These are phyloP conservation scores for Zalophus californianus DNA, from an alignment of 2,797 vertebrate genomes.

Conservation along the genomic window DNA sequence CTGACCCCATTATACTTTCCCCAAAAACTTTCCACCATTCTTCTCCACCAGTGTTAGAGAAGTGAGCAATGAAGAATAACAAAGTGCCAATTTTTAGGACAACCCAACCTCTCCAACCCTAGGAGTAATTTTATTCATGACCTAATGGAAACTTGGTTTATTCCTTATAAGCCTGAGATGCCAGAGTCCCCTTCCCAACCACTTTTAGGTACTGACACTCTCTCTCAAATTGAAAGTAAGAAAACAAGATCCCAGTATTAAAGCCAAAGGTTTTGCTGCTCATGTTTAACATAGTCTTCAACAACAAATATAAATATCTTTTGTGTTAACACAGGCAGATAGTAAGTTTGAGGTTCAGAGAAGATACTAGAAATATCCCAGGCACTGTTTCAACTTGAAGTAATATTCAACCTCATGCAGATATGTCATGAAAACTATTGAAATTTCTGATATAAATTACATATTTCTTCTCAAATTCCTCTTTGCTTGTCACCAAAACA, in stretches of 20 bases:
- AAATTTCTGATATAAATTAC: conserved; percentile 46
- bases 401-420: background rate
- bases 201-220: background rate
- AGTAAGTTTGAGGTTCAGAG: background rate
- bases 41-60: background rate
- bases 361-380: background rate
- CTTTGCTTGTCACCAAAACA: conserved; percentile 1
- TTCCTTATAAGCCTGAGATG: background rate
- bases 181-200: background rate
- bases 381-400: background rate
- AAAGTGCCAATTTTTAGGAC: background rate
- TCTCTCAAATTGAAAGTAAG: conserved; percentile 48
- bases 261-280: conserved; percentile 44
- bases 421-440: background rate
- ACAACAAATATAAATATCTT: background rate
- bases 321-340: background rate
- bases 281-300: background rate
- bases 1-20: background rate
- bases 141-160: background rate
- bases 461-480: conserved; percentile 1
- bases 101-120: background rate
- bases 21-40: background rate
- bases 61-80: conserved; percentile 27
- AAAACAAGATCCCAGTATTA: conserved; percentile 3
- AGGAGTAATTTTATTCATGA: background rate